These are phyloP conservation scores for Virgularia gustaviana DNA, from an alignment of 92 coral and sea anemone genomes.

Conservation along the genomic window DNA sequence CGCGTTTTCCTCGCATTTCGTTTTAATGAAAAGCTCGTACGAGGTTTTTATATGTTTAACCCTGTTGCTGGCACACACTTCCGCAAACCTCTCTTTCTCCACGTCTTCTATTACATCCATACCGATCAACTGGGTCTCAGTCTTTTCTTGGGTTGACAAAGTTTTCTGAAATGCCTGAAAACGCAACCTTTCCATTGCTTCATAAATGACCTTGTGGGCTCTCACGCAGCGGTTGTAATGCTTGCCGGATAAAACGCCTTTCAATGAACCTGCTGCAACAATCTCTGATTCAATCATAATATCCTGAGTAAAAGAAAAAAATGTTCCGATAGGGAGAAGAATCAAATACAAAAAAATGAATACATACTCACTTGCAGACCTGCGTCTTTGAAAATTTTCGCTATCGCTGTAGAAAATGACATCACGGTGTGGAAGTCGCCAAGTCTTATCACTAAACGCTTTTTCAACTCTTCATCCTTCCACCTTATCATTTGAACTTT, in stretches of 20 bases:
- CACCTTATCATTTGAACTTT: slow-evolving; percentile 11
- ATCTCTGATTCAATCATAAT: slow-evolving; percentile 25
- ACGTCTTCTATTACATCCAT: too few species aligned
- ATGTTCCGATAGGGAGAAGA: not conserved
- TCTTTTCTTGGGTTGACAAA: not conserved
- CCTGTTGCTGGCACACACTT: too few species aligned
- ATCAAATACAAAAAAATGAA: not conserved
- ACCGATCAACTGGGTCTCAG: not conserved
- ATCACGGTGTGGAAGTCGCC: not conserved
- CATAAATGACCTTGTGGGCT: slow-evolving; percentile 1
- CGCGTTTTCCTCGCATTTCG: not conserved
- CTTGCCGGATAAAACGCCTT: slow-evolving; percentile 9
- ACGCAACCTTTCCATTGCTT: slow-evolving; percentile 21
- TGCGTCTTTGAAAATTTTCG: slow-evolving; percentile 3
- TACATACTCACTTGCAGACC: slow-evolving; percentile 1
- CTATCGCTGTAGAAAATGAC: not conserved
- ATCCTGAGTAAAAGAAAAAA: not conserved
- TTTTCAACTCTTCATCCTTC: not conserved
- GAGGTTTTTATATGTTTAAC: too few species aligned
- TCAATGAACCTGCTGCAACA: slow-evolving; percentile 6
- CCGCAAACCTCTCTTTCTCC: too few species aligned
- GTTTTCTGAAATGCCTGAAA: not conserved
- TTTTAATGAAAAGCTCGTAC: not conserved
- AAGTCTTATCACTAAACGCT: not conserved
- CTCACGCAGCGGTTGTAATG: not conserved